Percentiles rank a stretch among this genome's conserved stretches.
Evolutionary conservation across 2,113 vertebrate species (phyloP).

Genomic region (Cacatua alba): DNA sequence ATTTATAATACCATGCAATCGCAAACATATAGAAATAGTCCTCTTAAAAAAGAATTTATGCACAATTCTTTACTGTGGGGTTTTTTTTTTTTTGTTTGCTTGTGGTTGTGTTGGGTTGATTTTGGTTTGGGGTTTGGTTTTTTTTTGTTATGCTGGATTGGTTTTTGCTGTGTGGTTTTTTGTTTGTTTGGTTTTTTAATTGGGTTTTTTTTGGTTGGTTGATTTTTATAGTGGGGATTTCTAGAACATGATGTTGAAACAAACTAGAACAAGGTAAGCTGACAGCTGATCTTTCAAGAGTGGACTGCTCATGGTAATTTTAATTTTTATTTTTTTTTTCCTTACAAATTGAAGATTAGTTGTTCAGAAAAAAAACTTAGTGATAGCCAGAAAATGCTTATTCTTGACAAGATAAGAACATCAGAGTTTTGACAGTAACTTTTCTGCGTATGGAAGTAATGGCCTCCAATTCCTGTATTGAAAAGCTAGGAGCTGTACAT

Average conservation of each 20-base stretch:
- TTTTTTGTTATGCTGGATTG: neutral
- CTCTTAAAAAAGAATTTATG: neutral
- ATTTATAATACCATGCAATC: neutral
- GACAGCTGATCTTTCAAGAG: neutral
- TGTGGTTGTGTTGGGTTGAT: neutral
- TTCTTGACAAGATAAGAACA: neutral
- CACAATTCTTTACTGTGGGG: neutral
- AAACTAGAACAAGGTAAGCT: neutral
- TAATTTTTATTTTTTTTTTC: neutral
- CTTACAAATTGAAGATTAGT: neutral
- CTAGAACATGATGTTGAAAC: neutral
- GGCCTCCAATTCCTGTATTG: rapidly evolving
- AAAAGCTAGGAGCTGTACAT: neutral
- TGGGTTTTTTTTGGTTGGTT: neutral
- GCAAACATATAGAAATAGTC: neutral
- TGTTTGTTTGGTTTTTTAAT: neutral
- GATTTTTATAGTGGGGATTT: neutral
- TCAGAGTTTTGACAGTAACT: neutral
- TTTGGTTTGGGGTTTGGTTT: rapidly evolving
- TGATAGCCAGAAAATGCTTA: neutral
- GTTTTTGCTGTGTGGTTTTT: neutral
- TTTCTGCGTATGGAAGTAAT: neutral
- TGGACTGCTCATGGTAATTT: too few species aligned
- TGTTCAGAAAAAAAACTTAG: neutral
- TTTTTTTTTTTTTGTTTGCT: neutral